Evolutionary conservation across 2,113 vertebrate species (phyloP), one percentile per base, ranked within the genome.

Genomic region (Dicentrarchus labrax): DNA sequence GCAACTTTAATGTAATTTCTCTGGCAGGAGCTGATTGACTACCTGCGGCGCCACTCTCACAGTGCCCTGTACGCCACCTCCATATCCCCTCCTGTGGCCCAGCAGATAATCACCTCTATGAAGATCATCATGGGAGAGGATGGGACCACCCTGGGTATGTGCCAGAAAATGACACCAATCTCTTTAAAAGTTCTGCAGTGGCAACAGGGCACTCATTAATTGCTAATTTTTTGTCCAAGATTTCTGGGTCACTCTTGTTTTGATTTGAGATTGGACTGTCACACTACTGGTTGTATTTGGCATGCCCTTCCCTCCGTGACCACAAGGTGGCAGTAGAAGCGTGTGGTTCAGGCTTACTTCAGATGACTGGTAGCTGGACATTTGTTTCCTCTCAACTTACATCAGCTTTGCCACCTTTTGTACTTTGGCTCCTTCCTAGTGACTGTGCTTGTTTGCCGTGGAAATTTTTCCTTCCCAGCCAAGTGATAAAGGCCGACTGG

Each of bases 91-190:
- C 97, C 98, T 24, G 96, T 99, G 50, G 95, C 92, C 67, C 95
- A 99, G 89, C 98, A 99, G 94, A 97, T 98, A 66, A 96, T 99
- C 92, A 94, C 96, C 88, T 97, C 97, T 0, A 96, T 99, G 97
- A 97, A 96, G 90, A 97, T 96, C 88, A 97, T 99, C 93, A 98
- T 98, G 97, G 98, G 98, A 84, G 96, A 98, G 94, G 98, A 99
- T 64, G 97, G 97, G 84, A 96, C 96, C 78, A 95, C 87, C 50
- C 78, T 97, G 13, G 98, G 98, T 99, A 89, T 93, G 96, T 86
- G 51, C 11, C 50, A n/a, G 6, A 45, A 30, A 54, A 69, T 24
- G 0, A 8, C 21, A 17, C 51, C 2, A 21, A 8, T 15, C 41
- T 19, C 5, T 30, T 36, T 36, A 4, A 54, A 64, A 16, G 17